Base-by-base conservation (phyloP, 2,888 invertebrate genomes). In the Caenorhabditis panamensis region DNA sequence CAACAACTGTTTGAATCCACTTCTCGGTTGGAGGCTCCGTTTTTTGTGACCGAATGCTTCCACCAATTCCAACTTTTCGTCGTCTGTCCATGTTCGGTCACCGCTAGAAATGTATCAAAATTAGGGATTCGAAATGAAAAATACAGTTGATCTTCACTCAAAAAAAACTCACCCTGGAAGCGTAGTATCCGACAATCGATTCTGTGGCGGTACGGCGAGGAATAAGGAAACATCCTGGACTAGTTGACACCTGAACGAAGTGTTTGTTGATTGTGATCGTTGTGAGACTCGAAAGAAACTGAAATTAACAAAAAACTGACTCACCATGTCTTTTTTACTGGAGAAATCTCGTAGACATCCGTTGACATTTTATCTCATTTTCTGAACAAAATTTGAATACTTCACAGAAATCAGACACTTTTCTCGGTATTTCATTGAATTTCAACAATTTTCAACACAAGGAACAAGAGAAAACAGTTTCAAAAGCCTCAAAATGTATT, bases 41-140 rank as follows among this genome's bases (percentile, higher is more conserved):
- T 81, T 81, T 62, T 81, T 81, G 56, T 59, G 59, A 1, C 77
- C 72, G 18, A 77, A 81, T 13, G 77, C 59, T 6, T 81, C 81
- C 9, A 58, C n/a, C 31, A 81, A 41, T n/a, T 81, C 81, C n/a
- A 37, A 36, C 47, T 66, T 66, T 22, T 81, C 81, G 16, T 58
- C 58, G 18, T 81, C 76, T 8, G 72, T 61, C 81, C 81, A 81
- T 37, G 22, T 53, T 59, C 71, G 61, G 31, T 77, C 49, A 24
- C 47, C 16, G 16, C 77, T 76, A 37, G 20, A 26, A 6, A 54
- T n/a, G n/a, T n/a, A n/a, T n/a, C n/a, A n/a, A n/a, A n/a, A 22
- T 37, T 5, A 37, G 36, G 9, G 18, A 28, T 36, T 53, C 16
- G 20, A 20, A 1, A 36, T 16, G 22, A 54, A 22, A 9, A 51